Conservation (phyloP, 1,140 invertebrate genomes). For the Papilio machaon region DNA sequence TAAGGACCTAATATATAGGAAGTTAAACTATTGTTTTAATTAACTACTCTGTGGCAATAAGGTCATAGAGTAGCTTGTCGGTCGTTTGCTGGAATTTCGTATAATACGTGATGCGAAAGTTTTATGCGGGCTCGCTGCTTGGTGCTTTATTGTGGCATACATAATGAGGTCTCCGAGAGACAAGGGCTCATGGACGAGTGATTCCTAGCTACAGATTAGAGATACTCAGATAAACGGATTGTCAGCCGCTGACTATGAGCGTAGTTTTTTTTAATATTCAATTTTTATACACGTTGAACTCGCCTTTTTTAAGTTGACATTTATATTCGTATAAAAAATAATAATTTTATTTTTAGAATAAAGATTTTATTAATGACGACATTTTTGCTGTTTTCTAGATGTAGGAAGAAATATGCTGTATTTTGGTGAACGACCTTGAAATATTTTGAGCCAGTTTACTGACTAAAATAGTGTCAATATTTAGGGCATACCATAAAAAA, state of each 20-base stretch:
- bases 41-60: slow-evolving; percentile 14
- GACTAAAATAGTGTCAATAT: too few species aligned
- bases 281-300: too few species aligned
- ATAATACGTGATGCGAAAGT: slow-evolving; percentile 23
- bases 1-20: too few species aligned
- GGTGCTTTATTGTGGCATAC: slow-evolving; percentile 2
- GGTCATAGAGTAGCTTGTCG: slow-evolving; percentile 6
- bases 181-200: not conserved
- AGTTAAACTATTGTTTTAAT: not conserved
- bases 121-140: slow-evolving; percentile 10
- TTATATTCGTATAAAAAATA: too few species aligned
- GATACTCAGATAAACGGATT: not conserved
- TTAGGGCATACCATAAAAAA: too few species aligned
- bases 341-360: too few species aligned
- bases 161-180: slow-evolving; percentile 14
- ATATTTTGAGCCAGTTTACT: too few species aligned
- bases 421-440: too few species aligned
- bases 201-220: not conserved
- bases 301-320: not conserved
- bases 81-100: not conserved
- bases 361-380: too few species aligned
- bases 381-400: too few species aligned
- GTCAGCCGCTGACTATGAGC: not conserved
- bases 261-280: not conserved
- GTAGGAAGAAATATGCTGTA: too few species aligned